These are phyloP conservation scores for Penaeus monodon DNA, from an alignment of 2,888 invertebrate genomes.

Conservation along the genomic window DNA sequence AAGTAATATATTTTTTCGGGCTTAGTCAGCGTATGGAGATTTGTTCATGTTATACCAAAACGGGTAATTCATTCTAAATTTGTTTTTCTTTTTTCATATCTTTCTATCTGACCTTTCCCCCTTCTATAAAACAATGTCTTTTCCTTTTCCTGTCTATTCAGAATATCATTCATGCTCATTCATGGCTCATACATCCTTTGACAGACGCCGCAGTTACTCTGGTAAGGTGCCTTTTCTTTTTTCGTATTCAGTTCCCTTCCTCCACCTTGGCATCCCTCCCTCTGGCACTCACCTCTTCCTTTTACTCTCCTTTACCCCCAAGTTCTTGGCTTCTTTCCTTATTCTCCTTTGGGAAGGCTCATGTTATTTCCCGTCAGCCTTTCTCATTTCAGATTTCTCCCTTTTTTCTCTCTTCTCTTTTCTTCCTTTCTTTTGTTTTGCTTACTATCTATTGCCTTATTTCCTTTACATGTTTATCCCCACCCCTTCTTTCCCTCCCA, in stretches of 20 bases:
- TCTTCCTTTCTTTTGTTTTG: too few relatives aligned
- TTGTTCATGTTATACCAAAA: too few relatives aligned
- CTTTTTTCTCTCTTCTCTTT: neutral
- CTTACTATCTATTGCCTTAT: too few relatives aligned
- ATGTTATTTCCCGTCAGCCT: neutral
- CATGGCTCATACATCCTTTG: too few relatives aligned
- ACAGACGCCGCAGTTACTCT: too few relatives aligned
- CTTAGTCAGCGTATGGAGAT: too few relatives aligned
- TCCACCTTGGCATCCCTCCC: neutral
- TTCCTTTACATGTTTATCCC: too few relatives aligned
- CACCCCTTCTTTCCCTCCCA: neutral
- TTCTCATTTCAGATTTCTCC: neutral
- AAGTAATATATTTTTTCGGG: neutral
- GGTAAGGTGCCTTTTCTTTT: too few relatives aligned
- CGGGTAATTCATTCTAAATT: neutral
- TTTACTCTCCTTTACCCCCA: neutral
- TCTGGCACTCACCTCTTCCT: neutral
- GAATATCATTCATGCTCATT: too few relatives aligned
- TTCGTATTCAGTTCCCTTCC: too few relatives aligned
- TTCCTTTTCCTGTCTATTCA: neutral
- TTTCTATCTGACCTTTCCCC: neutral
- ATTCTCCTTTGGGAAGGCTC: neutral
- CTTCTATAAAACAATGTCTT: too few relatives aligned
- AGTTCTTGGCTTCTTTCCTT: neutral
- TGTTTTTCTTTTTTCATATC: neutral